phyloP scores from a whole-genome alignment of 2,797 vertebrate genomes.

The Menidia menidia region DNA sequence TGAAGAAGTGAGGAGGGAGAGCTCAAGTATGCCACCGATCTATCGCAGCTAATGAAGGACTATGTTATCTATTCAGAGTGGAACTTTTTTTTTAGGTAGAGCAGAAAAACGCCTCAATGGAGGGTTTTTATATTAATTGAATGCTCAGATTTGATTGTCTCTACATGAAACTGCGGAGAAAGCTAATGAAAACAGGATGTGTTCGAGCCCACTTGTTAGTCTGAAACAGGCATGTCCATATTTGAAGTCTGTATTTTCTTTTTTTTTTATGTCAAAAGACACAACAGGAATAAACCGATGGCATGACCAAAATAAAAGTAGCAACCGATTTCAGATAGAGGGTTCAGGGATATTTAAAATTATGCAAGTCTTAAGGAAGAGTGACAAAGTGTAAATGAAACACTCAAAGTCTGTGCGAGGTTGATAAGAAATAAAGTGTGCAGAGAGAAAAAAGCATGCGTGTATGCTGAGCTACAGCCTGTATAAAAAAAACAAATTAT shows the following conservation, averaged over 20 bases:
- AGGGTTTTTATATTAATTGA: conserved; percentile 62
- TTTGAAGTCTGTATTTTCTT: conserved; percentile 17
- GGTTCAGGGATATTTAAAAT: background rate
- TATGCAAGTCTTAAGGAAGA: background rate
- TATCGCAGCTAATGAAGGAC: conserved; percentile 80
- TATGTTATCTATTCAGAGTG: conserved; percentile 75
- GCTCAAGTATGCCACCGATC: conserved; percentile 73
- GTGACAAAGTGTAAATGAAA: background rate
- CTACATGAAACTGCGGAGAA: conserved; percentile 32
- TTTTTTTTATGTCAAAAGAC: background rate
- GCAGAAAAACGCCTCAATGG: conserved; percentile 48
- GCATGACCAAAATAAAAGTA: background rate
- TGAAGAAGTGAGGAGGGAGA: conserved; percentile 65
- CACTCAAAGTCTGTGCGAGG: background rate
- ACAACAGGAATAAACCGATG: background rate
- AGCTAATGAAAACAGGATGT: conserved; percentile 18
- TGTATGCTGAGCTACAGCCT: background rate
- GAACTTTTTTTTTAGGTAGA: conserved; percentile 67
- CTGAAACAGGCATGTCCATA: conserved; percentile 36
- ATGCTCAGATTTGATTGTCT: conserved; percentile 51
- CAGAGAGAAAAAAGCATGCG: background rate
- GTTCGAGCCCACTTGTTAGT: conserved; percentile 24
- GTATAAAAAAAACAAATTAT: background rate
- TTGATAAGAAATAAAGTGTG: background rate
- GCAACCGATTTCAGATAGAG: background rate